Conservation (phyloP, 2,797 vertebrate species). For the Pempheris klunzingeri region DNA sequence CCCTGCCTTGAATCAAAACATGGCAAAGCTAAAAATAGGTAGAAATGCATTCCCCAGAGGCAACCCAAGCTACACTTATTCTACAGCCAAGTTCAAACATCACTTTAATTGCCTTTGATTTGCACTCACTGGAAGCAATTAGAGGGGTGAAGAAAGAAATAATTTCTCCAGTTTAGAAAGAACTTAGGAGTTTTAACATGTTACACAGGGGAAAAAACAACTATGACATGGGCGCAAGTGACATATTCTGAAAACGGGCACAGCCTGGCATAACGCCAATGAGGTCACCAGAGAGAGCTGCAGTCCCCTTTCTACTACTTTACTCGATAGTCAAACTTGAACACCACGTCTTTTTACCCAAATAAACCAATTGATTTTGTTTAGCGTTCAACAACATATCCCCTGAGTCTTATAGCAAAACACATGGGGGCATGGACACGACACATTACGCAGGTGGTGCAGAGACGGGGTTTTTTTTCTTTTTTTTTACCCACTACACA, state of each 20-base stretch:
- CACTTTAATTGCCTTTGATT: slow-evolving; percentile 72
- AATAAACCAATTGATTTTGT: slow-evolving; percentile 32
- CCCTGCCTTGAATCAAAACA: slow-evolving; percentile 52
- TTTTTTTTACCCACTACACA: no score
- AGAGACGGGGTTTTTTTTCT: no score
- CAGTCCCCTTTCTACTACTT: slow-evolving; percentile 14
- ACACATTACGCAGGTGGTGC: no score
- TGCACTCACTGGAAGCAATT: slow-evolving; percentile 73
- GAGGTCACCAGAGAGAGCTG: slow-evolving; percentile 16
- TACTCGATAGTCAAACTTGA: slow-evolving; percentile 42
- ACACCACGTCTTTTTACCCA: slow-evolving; percentile 17
- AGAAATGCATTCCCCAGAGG: slow-evolving; percentile 51
- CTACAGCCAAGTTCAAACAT: slow-evolving; percentile 70
- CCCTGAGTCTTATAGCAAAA: slow-evolving; percentile 26
- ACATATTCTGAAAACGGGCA: slow-evolving; percentile 7
- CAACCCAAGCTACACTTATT: slow-evolving; percentile 47
- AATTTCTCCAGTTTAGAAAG: slow-evolving; percentile 48
- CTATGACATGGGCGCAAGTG: slow-evolving; percentile 25
- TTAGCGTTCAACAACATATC: slow-evolving; percentile 17
- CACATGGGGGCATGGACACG: no score
- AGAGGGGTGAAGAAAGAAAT: slow-evolving; percentile 46
- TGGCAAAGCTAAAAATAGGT: slow-evolving; percentile 57
- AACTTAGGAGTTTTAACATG: slow-evolving; percentile 42
- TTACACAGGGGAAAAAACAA: slow-evolving; percentile 35
- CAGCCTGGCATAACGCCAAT: slow-evolving; percentile 24